A percentile compares a stretch with the other conserved stretches of the same genome.
Evolutionary conservation across 2,888 invertebrate species (phyloP).

Genomic region (Sylvicola cinctus): DNA sequence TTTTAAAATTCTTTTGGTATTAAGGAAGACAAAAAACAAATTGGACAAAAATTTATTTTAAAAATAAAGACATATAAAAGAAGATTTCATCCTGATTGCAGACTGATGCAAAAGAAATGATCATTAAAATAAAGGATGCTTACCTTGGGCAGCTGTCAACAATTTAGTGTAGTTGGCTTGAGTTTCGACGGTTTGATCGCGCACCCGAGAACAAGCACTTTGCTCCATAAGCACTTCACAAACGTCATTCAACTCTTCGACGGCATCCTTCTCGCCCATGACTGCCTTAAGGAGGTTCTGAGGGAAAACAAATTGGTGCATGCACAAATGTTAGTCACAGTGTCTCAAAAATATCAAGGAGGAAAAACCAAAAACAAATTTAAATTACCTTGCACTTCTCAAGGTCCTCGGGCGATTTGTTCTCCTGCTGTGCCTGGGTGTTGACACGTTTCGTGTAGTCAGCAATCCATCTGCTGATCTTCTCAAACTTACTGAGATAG

Average conservation of each 20-base stretch:
- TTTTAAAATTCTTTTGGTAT: too few relatives aligned
- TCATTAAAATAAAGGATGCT: conserved; percentile 1
- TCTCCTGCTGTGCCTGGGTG: conserved; percentile 43
- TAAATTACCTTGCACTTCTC: conserved; percentile 46
- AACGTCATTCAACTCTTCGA: conserved; percentile 70
- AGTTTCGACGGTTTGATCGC: conserved; percentile 67
- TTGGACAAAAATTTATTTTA: background rate
- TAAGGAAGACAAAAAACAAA: background rate
- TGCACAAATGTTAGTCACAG: conserved; percentile 5
- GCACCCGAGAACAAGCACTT: conserved; percentile 63
- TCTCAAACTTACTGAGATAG: conserved; percentile 49
- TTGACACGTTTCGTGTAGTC: conserved; percentile 43
- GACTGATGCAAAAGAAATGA: background rate
- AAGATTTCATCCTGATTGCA: too few relatives aligned
- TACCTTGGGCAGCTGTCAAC: conserved; percentile 54
- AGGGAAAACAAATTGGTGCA: conserved; percentile 2
- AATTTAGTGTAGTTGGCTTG: conserved; percentile 66
- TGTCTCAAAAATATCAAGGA: conserved; percentile 6
- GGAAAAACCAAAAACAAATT: background rate
- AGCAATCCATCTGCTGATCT: conserved; percentile 55
- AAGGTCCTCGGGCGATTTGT: conserved; percentile 59
- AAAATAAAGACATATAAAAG: too few relatives aligned
- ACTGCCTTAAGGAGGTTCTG: conserved; percentile 54
- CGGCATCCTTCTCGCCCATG: conserved; percentile 46
- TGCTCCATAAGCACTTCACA: conserved; percentile 75